phyloP scores from a whole-genome alignment of 2,113 vertebrate genomes.

The Gulo gulo region DNA sequence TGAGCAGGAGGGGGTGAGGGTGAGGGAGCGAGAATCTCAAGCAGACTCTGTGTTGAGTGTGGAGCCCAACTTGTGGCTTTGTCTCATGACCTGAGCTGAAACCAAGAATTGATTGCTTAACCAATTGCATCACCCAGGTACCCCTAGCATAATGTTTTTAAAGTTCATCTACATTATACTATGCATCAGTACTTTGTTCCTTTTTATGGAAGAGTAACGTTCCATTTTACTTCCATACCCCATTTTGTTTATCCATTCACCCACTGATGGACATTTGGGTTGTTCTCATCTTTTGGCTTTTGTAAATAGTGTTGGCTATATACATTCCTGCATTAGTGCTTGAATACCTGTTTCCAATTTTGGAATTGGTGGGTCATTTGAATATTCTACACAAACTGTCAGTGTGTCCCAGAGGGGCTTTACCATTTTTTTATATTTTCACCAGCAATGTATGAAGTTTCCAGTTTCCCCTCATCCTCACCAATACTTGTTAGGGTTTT shows the following conservation, averaged over 20 bases:
- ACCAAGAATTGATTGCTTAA: not conserved
- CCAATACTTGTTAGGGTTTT: not conserved
- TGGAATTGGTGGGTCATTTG: not conserved
- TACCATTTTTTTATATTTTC: not conserved
- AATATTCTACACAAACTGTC: not conserved
- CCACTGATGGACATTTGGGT: not conserved
- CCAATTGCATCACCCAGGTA: not conserved
- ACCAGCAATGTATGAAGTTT: not conserved
- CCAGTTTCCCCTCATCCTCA: not conserved
- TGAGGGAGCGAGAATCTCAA: not conserved
- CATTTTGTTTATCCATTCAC: not conserved
- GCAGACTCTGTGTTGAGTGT: not conserved
- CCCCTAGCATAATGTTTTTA: not conserved
- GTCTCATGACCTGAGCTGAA: not conserved
- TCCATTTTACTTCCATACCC: not conserved
- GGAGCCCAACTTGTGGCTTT: not conserved
- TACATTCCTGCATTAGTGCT: not conserved
- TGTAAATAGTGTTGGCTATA: not conserved
- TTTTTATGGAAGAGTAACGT: not conserved
- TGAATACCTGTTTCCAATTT: not conserved
- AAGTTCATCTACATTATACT: not conserved
- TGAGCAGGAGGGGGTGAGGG: not conserved
- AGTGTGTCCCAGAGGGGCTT: not conserved
- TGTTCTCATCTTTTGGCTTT: constrained; percentile 2
- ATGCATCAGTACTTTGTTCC: not conserved